phyloP scores from a whole-genome alignment of 2,888 invertebrate genomes.

The Xestia c-nigrum region DNA sequence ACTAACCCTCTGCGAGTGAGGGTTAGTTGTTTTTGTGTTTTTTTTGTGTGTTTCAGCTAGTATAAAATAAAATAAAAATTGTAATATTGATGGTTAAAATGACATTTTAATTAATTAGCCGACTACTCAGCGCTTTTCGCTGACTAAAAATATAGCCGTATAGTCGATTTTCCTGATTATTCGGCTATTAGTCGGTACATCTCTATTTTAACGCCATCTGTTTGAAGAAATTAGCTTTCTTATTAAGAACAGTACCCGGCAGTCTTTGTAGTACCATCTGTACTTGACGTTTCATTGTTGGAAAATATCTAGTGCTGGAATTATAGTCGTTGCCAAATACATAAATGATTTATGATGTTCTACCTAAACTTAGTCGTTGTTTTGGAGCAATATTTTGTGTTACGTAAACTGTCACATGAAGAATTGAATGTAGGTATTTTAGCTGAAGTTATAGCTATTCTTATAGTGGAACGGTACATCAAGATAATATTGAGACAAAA shows the following conservation, averaged over 20 bases:
- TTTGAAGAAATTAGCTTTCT: conserved; percentile 40
- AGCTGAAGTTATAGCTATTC: not conserved
- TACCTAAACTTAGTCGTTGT: conserved; percentile 8
- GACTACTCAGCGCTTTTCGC: not conserved
- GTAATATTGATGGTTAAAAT: not conserved
- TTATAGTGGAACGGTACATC: not conserved
- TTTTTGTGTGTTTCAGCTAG: too few relatives aligned
- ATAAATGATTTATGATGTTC: conserved; percentile 30
- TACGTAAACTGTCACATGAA: conserved; percentile 18
- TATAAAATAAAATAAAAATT: not conserved
- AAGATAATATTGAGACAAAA: not conserved
- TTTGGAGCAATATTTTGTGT: conserved; percentile 29
- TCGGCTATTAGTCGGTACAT: not conserved
- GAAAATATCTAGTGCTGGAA: not conserved
- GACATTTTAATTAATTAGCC: not conserved
- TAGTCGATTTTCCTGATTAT: not conserved
- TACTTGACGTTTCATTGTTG: conserved; percentile 10
- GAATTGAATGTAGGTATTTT: conserved; percentile 15
- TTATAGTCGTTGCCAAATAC: conserved; percentile 34
- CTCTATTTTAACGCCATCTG: conserved; percentile 35
- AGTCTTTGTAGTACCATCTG: conserved; percentile 15
- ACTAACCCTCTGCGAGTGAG: too few relatives aligned
- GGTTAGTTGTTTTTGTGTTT: too few relatives aligned
- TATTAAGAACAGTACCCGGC: conserved; percentile 9
- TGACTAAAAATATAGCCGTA: not conserved